Base-by-base conservation (phyloP, 2,888 invertebrate species). In the Siphlonurus alternatus region DNA sequence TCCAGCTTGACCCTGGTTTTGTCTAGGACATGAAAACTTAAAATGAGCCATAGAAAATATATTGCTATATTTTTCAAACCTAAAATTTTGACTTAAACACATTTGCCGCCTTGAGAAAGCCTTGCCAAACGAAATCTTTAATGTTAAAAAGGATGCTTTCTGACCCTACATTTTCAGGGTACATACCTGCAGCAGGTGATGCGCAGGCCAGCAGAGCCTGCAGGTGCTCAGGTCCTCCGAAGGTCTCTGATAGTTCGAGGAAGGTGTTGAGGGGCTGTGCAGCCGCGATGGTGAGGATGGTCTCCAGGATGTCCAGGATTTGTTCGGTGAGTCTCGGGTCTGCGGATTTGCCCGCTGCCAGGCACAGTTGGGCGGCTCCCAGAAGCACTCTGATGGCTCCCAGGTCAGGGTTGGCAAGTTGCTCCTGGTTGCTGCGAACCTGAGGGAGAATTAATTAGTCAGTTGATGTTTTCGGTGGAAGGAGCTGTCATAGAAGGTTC, bases 301-400 rank as follows among this genome's bases (percentile, higher is more conserved):
- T 89, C 76, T 97, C 96, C 91, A 97, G 92, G 65, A 96, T 94
- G 84, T 91, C 92, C 0, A 96, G 79, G 66, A 96, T 78, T 74
- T 95, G 93, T 74, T 95, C 94, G 0, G 93, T 92, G 19, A 94
- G 86, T 66, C 88, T 82, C 0, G 87, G 85, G 69, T 88, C 64
- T 25, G 64, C 64, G 22, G 64, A n/a, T 19, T 60, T 64, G 25
- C 70, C 71, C 64, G 70, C 67, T 25, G 68, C 69, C 65, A 77
- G 69, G 65, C 77, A 78, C 69, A 78, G 71, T 72, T 93, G 90
- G 61, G 97, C 79, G 67, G 93, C 90, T 71, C 89, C 88, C 66
- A 96, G 80, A 70, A 94, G 80, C 23, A 89, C 88, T 62, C 87
- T 86, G 71, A 94, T 84, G 10, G 93, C 89, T 63, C 87, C 87